Evolutionary conservation across 1,140 invertebrate species (phyloP), one percentile per base, ranked within the genome.

Genomic region (Diabrotica virgifera): DNA sequence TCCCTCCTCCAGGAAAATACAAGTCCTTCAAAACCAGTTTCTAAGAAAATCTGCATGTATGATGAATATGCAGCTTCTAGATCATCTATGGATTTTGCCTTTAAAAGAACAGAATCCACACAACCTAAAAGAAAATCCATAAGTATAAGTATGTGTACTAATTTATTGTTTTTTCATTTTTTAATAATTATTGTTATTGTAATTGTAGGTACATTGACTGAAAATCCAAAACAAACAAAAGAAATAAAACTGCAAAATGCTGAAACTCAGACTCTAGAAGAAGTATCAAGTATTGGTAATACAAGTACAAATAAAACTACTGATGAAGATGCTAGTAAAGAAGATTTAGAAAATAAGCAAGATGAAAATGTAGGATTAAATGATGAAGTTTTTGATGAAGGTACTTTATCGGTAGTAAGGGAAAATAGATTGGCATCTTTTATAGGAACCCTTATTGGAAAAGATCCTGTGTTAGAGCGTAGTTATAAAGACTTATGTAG

Each of bases 361-460:
- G 10, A 24, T 55, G 8, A 13, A 37, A 59, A 62, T 55, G 69
- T 37, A 24, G 52, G 51, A 62, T 14, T 46, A 36, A 62, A 14
- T 24, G 2, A 72, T 7, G 73, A 72, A 67, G 65, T 75, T 46
- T 76, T 76, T 62, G 67, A 73, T 55, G 74, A 76, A 35, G 65
- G 50, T 24, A 70, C 70, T 8, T 62, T 76, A 55, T 70, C 74
- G 37, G 65, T 65, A 36, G 69, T 72, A 52, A 64, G 70, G 52
- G 72, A 70, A 58, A 75, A 70, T 66, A 59, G 69, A 63, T 64
- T 76, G 36, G 65, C 69, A 1, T 65, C 69, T 24, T 60, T 75
- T 53, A 60, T 76, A 50, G 65, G 74, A 13, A 70, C 65, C 52
- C 46, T 76, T 12, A 64, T 61, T 62, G 70, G 72, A 8, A 67